These are phyloP conservation scores for Bellardia bayeri DNA, from an alignment of 2,888 invertebrate genomes.

Conservation along the genomic window DNA sequence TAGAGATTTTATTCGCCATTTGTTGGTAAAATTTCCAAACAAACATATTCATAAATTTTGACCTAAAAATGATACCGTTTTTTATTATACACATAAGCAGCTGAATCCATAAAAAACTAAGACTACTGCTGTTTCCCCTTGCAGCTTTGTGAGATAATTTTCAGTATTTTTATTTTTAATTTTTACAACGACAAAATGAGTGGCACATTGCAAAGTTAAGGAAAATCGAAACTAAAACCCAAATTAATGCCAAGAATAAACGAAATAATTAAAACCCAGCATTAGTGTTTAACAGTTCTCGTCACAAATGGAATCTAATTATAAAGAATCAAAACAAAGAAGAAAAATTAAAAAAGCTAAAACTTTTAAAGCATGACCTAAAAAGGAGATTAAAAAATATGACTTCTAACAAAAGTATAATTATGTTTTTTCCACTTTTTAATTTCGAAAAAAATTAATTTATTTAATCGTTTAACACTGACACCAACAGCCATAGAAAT, in stretches of 20 bases:
- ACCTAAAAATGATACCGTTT: constrained; percentile 22
- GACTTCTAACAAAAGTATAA: background rate
- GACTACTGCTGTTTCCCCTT: background rate
- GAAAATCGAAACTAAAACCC: background rate
- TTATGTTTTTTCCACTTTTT: background rate
- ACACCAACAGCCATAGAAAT: background rate
- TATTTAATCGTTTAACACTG: constrained; percentile 1
- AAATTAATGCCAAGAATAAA: background rate
- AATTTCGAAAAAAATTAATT: background rate
- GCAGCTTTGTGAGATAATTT: background rate
- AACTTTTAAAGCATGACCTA: constrained; percentile 37
- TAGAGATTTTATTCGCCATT: background rate
- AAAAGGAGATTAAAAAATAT: background rate
- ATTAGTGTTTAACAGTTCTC: constrained; percentile 19
- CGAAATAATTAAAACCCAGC: constrained; percentile 35
- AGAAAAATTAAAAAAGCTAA: background rate
- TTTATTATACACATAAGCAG: background rate
- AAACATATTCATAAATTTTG: constrained; percentile 26
- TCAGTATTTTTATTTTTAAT: background rate
- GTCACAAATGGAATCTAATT: background rate
- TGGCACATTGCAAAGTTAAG: background rate
- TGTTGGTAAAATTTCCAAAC: background rate
- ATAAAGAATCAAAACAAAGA: background rate
- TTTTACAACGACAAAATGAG: background rate
- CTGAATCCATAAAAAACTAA: background rate